Percentiles rank a stretch among this genome's conserved stretches.
Evolutionary conservation across 2,113 vertebrate genomes (phyloP).

Genomic region (Platichthys stellatus): DNA sequence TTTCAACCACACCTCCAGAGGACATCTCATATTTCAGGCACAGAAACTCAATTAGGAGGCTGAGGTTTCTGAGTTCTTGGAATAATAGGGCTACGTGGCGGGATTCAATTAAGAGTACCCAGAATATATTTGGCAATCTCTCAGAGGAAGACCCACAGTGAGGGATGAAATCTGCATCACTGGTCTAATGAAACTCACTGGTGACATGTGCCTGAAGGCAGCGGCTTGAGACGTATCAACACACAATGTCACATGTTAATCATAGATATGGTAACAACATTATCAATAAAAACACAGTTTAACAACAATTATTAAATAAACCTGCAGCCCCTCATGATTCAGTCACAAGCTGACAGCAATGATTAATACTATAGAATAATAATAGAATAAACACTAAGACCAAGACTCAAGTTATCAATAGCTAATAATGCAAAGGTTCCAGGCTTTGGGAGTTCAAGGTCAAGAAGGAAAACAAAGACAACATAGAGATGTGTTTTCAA

Average conservation of each 20-base stretch:
- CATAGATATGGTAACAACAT: not conserved
- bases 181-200: constrained; percentile 11
- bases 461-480: not conserved
- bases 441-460: no score
- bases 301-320: not conserved
- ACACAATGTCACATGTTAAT: not conserved
- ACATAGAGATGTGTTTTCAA: not conserved
- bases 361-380: not conserved
- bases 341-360: not conserved
- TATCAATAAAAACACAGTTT: not conserved
- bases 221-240: not conserved
- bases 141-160: constrained; percentile 38
- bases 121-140: constrained; percentile 38
- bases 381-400: not conserved
- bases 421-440: no score
- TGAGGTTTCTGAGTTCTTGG: constrained; percentile 56
- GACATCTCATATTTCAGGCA: constrained; percentile 44
- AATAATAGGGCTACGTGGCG: constrained; percentile 49
- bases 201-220: constrained; percentile 12
- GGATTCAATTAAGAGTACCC: constrained; percentile 60
- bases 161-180: constrained; percentile 6
- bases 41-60: constrained; percentile 55
- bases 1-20: constrained; percentile 47
- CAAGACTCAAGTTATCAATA: not conserved
- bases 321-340: not conserved